Base-by-base conservation (phyloP, 2,797 vertebrate genomes). In the Tenualosa ilisha region DNA sequence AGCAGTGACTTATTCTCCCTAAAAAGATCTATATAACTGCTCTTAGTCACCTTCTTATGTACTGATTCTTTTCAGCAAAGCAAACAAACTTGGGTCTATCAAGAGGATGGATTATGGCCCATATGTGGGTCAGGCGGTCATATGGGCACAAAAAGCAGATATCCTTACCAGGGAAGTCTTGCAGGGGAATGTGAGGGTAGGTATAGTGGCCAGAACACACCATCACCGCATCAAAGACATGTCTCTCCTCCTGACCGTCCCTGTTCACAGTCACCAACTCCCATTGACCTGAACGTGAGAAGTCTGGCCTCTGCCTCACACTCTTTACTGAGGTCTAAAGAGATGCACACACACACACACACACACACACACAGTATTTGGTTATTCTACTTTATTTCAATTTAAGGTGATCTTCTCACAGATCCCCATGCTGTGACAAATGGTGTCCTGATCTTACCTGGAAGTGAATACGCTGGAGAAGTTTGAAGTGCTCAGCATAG, bases 101-200 rank as follows among this genome's bases (percentile, higher is more conserved):
- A n/a, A 65, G 63, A 24, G 24, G 8, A 11, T 22, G 1, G n/a
- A 63, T 24, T 26, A 26, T 9, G 3, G 63, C 7, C n/a, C 61
- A 24, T 26, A 26, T 12, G 63, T 65, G 63, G 63, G 63, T 26
- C 24, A 65, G 63, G 31, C 24, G 31, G 31, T 31, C 31, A 31
- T 31, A 31, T 31, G 31, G 31, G 31, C 31, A 31, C 31, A 43
- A 40, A 12, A 87, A 83, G 93, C 98, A 98, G 89, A 2, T 89
- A 97, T 97, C 97, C 89, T 96, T 94, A 98, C 95, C 91, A 97
- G 96, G 68, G 87, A 97, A 96, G 53, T 90, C 91, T 82, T 92
- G 91, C 85, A 97, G 90, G 0, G 97, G 97, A 20, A 95, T 85
- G 37, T 86, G 54, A 0, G 96, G 96, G 15, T 95, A 68, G 0